These are phyloP conservation scores for Pyrocephalus nanus DNA, from an alignment of 2,797 vertebrate species.

Conservation along the genomic window DNA sequence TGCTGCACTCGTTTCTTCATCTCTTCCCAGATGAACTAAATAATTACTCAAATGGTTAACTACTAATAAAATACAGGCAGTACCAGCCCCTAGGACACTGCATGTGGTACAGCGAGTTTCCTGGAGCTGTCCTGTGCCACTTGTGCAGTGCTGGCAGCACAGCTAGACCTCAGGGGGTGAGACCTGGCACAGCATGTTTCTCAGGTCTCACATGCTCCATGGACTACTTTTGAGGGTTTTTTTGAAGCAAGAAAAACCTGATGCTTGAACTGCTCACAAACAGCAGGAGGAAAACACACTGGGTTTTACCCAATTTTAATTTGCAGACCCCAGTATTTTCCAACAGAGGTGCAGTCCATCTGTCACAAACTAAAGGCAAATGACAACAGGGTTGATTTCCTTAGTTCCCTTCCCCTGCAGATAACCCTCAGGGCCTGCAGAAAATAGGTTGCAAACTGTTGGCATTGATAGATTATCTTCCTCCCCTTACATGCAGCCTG, in stretches of 20 bases:
- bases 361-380: not conserved
- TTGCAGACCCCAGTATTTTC: not conserved
- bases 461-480: conserved; percentile 22
- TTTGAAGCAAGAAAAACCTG: not conserved
- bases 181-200: not conserved
- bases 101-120: rapidly evolving
- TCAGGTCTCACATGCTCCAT: not conserved
- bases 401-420: not conserved
- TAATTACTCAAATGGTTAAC: not conserved
- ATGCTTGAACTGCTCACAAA: not conserved
- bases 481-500: not conserved
- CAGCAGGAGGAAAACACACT: not conserved
- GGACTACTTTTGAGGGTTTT: not conserved
- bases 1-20: not conserved
- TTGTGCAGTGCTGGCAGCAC: not conserved
- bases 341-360: not conserved
- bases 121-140: not conserved
- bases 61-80: not conserved
- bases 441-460: conserved; percentile 34
- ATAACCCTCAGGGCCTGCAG: conserved; percentile 18
- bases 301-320: not conserved
- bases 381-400: not conserved
- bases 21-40: not conserved
- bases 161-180: not conserved
- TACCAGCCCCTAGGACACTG: not conserved